A percentile compares a stretch with the other conserved stretches of the same genome.
These are phyloP conservation scores for Corydoras maculifer DNA, from an alignment of 2,113 vertebrate genomes.

Conservation along the genomic window DNA sequence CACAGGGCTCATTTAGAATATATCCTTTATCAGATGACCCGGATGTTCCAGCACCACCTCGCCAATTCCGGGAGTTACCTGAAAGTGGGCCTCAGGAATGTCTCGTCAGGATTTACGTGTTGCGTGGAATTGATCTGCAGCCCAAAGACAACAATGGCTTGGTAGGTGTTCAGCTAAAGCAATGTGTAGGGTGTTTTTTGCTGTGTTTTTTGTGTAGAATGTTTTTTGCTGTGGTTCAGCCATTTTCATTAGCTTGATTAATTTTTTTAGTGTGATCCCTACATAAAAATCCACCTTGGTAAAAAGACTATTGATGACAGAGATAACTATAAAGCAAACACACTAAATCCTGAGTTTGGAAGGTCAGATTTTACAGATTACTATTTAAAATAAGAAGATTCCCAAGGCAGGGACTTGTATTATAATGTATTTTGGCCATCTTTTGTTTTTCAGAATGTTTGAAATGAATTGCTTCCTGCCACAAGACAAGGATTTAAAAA, in stretches of 20 bases:
- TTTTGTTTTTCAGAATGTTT: constrained; percentile 76
- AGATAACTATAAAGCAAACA: constrained; percentile 89
- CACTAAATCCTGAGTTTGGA: constrained; percentile 84
- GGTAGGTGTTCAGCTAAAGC: constrained; percentile 59
- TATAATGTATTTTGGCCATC: not conserved
- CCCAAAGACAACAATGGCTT: constrained; percentile 94
- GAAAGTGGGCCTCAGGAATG: constrained; percentile 79
- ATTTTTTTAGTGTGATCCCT: constrained; percentile 83
- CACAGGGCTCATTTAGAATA: constrained; percentile 85
- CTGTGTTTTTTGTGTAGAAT: not conserved
- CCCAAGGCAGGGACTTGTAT: too few relatives aligned
- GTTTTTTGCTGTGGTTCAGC: not conserved
- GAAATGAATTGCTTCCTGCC: constrained; percentile 91
- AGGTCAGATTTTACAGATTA: constrained; percentile 63
- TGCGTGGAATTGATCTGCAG: constrained; percentile 78
- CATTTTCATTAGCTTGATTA: not conserved
- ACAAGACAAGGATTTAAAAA: constrained; percentile 96
- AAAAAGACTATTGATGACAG: constrained; percentile 87
- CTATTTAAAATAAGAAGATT: too few relatives aligned
- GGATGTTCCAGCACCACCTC: constrained; percentile 68
- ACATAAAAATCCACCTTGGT: constrained; percentile 86
- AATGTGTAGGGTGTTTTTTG: not conserved
- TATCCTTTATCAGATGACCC: constrained; percentile 85
- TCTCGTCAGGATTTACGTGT: constrained; percentile 82
- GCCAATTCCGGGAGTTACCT: constrained; percentile 72